Conservation (phyloP, 2,113 vertebrate genomes). For the Zosterops japonicus region DNA sequence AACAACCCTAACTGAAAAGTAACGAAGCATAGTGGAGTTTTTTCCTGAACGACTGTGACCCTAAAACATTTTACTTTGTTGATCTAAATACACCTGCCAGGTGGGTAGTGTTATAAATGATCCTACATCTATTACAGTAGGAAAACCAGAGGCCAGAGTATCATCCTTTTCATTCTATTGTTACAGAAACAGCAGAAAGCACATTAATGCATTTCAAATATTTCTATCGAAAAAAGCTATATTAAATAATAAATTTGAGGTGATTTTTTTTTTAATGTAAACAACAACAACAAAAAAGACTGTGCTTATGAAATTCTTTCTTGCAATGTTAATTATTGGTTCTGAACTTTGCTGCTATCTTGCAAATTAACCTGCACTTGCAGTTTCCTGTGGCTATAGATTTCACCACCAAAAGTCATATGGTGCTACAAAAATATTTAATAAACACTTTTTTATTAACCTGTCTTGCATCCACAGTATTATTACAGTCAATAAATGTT, state of each 20-base stretch:
- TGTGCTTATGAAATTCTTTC: neutral
- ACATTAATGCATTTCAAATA: neutral
- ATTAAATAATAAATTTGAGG: neutral
- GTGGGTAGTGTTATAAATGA: too few relatives aligned
- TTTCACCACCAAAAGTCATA: neutral
- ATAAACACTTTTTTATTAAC: constrained; percentile 54
- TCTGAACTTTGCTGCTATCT: neutral
- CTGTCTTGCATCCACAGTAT: neutral
- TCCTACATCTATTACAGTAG: neutral
- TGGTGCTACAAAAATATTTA: neutral
- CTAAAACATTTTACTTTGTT: neutral
- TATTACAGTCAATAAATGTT: constrained; percentile 43
- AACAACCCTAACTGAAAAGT: constrained; percentile 15
- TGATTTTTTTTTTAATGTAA: neutral
- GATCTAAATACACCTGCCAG: neutral
- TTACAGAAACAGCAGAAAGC: neutral
- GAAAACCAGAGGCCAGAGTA: neutral
- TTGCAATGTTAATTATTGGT: neutral
- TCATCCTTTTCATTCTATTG: neutral
- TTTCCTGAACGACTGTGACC: neutral
- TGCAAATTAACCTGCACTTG: neutral
- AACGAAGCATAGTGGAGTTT: neutral
- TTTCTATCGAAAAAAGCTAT: neutral
- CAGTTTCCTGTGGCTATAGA: neutral
- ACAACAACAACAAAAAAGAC: neutral